Conservation (phyloP, 1,140 invertebrate species). For the Drosophila aff. region DNA sequence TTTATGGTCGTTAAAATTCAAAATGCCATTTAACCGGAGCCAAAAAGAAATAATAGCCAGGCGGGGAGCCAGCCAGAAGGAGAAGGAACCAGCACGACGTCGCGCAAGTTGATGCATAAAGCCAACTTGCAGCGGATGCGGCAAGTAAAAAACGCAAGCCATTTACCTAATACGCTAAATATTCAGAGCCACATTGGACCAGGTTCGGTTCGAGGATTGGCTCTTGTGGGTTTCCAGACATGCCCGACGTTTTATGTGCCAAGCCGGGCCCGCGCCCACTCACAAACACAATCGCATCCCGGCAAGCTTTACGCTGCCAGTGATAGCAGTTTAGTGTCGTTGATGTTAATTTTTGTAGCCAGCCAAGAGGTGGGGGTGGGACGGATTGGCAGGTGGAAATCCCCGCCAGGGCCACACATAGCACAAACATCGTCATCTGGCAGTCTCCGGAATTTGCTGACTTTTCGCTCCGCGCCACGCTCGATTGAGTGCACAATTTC, state of each 20-base stretch:
- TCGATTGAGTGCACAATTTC: slow-evolving; percentile 85
- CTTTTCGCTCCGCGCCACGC: slow-evolving; percentile 82
- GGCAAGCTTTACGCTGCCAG: slow-evolving; percentile 43
- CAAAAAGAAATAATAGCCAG: slow-evolving; percentile 35
- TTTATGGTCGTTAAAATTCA: slow-evolving; percentile 84
- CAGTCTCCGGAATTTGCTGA: slow-evolving; percentile 78
- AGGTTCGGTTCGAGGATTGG: slow-evolving; percentile 8
- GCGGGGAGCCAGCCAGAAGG: background rate
- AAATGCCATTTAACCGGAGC: slow-evolving; percentile 72
- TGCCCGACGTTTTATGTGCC: slow-evolving; percentile 63
- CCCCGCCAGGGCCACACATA: background rate
- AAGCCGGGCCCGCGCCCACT: background rate
- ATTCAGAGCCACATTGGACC: slow-evolving; percentile 78
- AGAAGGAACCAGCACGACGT: slow-evolving; percentile 48
- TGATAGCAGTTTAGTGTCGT: slow-evolving; percentile 76
- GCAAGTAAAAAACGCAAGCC: slow-evolving; percentile 76
- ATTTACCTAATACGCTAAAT: slow-evolving; percentile 83
- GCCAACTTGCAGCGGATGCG: slow-evolving; percentile 71
- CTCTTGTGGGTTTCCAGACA: slow-evolving; percentile 34
- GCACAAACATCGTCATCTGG: slow-evolving; percentile 56
- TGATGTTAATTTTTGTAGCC: slow-evolving; percentile 76
- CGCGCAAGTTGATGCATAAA: slow-evolving; percentile 30
- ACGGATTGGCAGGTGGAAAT: slow-evolving; percentile 14
- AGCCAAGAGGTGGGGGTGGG: slow-evolving; percentile 9
- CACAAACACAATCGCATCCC: slow-evolving; percentile 18